Conservation (phyloP, 1,140 invertebrate genomes). For the Pygmarrhopalites habei region DNA sequence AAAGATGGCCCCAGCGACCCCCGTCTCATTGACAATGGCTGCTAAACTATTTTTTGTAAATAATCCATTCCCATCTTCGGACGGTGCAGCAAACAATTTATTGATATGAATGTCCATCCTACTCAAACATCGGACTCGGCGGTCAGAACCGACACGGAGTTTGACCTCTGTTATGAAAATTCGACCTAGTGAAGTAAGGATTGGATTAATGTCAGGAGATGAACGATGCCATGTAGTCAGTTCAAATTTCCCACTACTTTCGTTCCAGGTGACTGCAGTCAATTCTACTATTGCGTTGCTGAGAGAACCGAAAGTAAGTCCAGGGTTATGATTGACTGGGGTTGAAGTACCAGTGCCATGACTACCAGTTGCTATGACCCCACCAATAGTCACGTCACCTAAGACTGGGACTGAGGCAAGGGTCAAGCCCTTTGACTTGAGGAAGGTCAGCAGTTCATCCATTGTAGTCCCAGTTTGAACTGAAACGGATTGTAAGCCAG, state of each 20-base stretch:
- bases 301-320: conserved; percentile 1
- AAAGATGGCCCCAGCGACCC: background rate
- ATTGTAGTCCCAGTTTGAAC: conserved; percentile 7
- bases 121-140: conserved; percentile 8
- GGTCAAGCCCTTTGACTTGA: background rate
- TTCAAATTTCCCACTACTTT: background rate
- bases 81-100: conserved; percentile 10
- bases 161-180: conserved; percentile 18
- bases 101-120: background rate
- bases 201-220: conserved; percentile 8
- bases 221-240: conserved; percentile 19
- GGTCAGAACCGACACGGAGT: conserved; percentile 1
- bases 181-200: conserved; percentile 10
- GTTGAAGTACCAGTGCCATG: conserved; percentile 18
- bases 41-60: background rate
- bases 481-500: background rate
- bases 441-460: conserved; percentile 11
- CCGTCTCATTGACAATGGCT: background rate
- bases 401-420: background rate
- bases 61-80: background rate
- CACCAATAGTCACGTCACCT: conserved; percentile 15
- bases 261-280: conserved; percentile 7
- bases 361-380: conserved; percentile 14
- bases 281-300: conserved; percentile 3
- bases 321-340: background rate